These are phyloP conservation scores for Monopis laevigella DNA, from an alignment of 2,888 invertebrate genomes.

Conservation along the genomic window DNA sequence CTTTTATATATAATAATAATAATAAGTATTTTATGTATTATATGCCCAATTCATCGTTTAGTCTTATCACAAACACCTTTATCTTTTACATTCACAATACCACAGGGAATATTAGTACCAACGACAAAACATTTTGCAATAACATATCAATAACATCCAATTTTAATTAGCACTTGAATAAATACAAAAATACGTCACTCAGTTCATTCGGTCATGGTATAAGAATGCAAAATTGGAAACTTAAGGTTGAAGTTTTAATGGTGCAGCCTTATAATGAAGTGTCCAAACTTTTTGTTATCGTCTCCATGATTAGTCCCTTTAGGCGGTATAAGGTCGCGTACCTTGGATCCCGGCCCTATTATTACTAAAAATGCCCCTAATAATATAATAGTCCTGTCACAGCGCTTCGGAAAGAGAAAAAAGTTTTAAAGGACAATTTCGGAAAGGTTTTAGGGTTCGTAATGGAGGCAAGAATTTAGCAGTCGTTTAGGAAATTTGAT, in stretches of 20 bases:
- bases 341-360: conserved; percentile 43
- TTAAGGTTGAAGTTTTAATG: conserved; percentile 4
- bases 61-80: too few species aligned
- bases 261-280: conserved; percentile 47
- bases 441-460: conserved; percentile 29
- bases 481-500: conserved; percentile 48
- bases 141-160: too few species aligned
- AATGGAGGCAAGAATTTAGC: conserved; percentile 52
- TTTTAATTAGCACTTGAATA: too few species aligned
- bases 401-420: conserved; percentile 42
- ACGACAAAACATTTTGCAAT: too few species aligned
- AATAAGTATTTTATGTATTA: too few species aligned
- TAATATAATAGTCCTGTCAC: conserved; percentile 66
- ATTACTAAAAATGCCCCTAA: conserved; percentile 63
- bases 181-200: too few species aligned
- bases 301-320: conserved; percentile 45
- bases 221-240: conserved; percentile 39
- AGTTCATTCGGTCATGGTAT: conserved; percentile 30
- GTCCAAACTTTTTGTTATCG: conserved; percentile 47
- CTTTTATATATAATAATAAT: too few species aligned
- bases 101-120: too few species aligned
- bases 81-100: too few species aligned
- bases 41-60: too few species aligned
- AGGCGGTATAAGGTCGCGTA: conserved; percentile 47
- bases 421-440: conserved; percentile 55